Evolutionary conservation across 2,113 vertebrate genomes (phyloP), one percentile per base, ranked within the genome.

Genomic region (Quiscalus mexicanus): DNA sequence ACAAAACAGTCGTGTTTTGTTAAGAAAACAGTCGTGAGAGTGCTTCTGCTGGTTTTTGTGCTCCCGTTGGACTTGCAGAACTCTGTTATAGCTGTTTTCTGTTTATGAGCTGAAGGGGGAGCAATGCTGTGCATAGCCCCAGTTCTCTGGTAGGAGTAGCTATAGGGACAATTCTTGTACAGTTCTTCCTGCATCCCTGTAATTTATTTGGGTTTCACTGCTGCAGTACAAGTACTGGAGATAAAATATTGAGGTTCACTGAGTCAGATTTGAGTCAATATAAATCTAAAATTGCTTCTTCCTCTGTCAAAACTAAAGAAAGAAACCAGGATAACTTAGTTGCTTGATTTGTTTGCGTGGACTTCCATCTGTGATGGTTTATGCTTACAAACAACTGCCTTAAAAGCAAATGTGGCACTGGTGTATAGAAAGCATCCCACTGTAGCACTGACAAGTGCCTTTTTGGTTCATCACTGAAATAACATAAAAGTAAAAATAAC

Each of bases 361-460:
- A 50, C 64, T 80, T 87, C 13, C 11, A 50, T 55, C 1, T 2
- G 20, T 62, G 64, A 11, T 83, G 17, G 15, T 56, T 56, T 76
- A 14, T 64, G 37, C 47, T 6, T 67, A 50, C 23, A 63, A 71
- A 50, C 13, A 63, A 6, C 21, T 47, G 15, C 19, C 15, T 12
- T 64, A 27, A 47, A 90, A 79, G 28, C 5, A 17, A 20, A 49
- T 0, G 0, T 35, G 20, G 33, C 50, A 11, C 18, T n/a, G 25
- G 4, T 41, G 3, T 52, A 5, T 31, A 8, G 53, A 20, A 5
- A 62, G 28, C 30, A 69, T 62, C 33, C 15, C 12, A 12, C n/a
- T 3, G 1, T 3, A 73, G 39, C 15, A 7, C 79, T 28, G 41
- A 59, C n/a, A 76, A 77, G 10, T 44, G 45, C 5, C 18, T 63